Evolutionary conservation across 2,113 vertebrate species (phyloP).

Genomic region (Pteropus alecto): DNA sequence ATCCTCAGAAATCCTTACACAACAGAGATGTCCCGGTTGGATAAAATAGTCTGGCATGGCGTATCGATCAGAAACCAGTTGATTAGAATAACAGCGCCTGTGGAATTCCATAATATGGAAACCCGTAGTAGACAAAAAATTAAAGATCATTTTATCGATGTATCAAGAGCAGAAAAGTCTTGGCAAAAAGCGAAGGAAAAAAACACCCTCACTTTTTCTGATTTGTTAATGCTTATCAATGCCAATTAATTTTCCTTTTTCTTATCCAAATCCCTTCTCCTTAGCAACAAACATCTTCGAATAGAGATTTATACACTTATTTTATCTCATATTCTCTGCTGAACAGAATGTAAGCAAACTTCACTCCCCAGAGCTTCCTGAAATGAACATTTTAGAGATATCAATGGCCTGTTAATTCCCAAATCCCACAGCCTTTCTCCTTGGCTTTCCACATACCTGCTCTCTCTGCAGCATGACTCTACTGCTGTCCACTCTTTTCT

Average conservation of each 20-base stretch:
- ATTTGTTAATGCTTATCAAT: constrained; percentile 31
- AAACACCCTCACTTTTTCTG: not conserved
- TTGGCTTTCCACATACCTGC: not conserved
- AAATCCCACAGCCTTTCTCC: not conserved
- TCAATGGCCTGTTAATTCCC: not conserved
- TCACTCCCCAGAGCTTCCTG: not conserved
- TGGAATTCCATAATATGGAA: constrained; percentile 26
- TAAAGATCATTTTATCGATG: not conserved
- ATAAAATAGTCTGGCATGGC: constrained; percentile 86
- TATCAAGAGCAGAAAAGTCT: not conserved
- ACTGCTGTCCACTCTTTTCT: not conserved
- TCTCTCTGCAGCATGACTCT: not conserved
- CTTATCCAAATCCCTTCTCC: not conserved
- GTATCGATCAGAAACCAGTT: constrained; percentile 88
- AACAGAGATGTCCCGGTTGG: constrained; percentile 91
- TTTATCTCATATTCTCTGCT: not conserved
- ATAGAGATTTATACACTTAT: not conserved
- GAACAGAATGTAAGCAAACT: not conserved
- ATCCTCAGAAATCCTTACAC: constrained; percentile 81
- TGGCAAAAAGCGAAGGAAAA: constrained; percentile 21
- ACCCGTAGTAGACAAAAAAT: not conserved
- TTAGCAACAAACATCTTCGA: constrained; percentile 12
- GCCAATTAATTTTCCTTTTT: not conserved
- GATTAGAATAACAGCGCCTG: constrained; percentile 90
- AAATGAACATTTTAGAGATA: not conserved